These are phyloP conservation scores for Beris morrisii DNA, from an alignment of 2,888 invertebrate species.

Conservation along the genomic window DNA sequence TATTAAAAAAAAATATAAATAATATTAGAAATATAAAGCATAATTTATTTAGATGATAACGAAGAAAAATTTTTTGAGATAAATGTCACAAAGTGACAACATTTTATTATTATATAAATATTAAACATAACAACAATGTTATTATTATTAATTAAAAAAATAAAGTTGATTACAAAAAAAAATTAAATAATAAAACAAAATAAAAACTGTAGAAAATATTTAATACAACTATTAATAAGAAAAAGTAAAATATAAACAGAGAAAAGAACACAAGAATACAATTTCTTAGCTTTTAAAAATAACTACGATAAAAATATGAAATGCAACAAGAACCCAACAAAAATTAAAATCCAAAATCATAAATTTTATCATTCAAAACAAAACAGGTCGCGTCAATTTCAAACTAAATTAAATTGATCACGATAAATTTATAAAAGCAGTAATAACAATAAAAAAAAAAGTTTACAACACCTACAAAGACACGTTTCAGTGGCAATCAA, in stretches of 20 bases:
- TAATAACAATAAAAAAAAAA: neutral
- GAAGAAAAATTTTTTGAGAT: conserved; percentile 22
- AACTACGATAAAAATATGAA: too few relatives aligned
- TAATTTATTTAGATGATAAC: conserved; percentile 28
- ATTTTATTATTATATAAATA: conserved; percentile 27
- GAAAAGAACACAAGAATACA: neutral
- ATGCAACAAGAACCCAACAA: neutral
- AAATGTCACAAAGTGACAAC: conserved; percentile 26
- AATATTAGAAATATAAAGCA: conserved; percentile 18
- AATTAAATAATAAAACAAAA: conserved; percentile 7
- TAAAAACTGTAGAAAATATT: neutral
- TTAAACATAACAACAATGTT: conserved; percentile 11
- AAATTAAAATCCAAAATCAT: neutral
- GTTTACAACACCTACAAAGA: conserved; percentile 6
- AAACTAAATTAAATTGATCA: neutral
- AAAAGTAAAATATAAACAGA: conserved; percentile 2
- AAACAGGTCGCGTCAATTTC: neutral
- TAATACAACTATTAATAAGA: conserved; percentile 1
- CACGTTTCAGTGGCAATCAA: conserved; percentile 14
- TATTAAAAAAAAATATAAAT: conserved; percentile 6
- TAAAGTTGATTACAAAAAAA: neutral
- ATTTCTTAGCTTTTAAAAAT: neutral
- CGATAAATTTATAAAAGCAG: conserved; percentile 2
- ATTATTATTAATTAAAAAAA: neutral
- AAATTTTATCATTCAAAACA: neutral